Percentiles rank a stretch among this genome's conserved stretches.
Conservation (phyloP, 1,140 invertebrate species). For the Drosophila sp. region DNA sequence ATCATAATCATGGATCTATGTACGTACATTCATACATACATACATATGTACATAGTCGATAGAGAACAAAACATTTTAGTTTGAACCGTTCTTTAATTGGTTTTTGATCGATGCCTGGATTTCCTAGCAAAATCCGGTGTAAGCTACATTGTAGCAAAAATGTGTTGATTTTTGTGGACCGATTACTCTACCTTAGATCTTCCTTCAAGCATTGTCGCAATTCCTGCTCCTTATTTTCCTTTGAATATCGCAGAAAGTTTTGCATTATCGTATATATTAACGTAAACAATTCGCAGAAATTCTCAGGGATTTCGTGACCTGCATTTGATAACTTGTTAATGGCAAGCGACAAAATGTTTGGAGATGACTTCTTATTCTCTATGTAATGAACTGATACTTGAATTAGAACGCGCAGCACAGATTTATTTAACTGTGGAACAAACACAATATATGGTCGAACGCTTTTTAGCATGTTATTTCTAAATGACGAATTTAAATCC, state of each 20-base stretch:
- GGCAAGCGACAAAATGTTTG: slow-evolving; percentile 75
- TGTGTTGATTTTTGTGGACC: too few relatives aligned
- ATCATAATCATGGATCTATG: too few relatives aligned
- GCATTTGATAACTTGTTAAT: slow-evolving; percentile 79
- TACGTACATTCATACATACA: too few relatives aligned
- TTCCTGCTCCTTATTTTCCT: slow-evolving; percentile 74
- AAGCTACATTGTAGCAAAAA: too few relatives aligned
- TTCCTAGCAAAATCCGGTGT: too few relatives aligned
- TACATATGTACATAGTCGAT: too few relatives aligned
- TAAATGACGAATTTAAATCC: slow-evolving; percentile 51
- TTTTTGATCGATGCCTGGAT: too few relatives aligned
- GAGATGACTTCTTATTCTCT: slow-evolving; percentile 75
- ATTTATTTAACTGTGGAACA: slow-evolving; percentile 68
- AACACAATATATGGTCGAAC: slow-evolving; percentile 58
- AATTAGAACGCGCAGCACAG: slow-evolving; percentile 74
- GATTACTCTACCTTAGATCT: slow-evolving; percentile 60
- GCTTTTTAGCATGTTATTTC: slow-evolving; percentile 61
- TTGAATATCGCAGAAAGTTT: slow-evolving; percentile 76
- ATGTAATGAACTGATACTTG: slow-evolving; percentile 82
- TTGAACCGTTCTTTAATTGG: too few relatives aligned
- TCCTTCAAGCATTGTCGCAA: slow-evolving; percentile 68
- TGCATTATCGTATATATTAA: slow-evolving; percentile 78
- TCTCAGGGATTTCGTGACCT: slow-evolving; percentile 72
- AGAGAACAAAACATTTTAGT: too few relatives aligned
- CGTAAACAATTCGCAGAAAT: slow-evolving; percentile 80